Conservation (phyloP, 2,797 vertebrate species). For the Sparidentex hasta region DNA sequence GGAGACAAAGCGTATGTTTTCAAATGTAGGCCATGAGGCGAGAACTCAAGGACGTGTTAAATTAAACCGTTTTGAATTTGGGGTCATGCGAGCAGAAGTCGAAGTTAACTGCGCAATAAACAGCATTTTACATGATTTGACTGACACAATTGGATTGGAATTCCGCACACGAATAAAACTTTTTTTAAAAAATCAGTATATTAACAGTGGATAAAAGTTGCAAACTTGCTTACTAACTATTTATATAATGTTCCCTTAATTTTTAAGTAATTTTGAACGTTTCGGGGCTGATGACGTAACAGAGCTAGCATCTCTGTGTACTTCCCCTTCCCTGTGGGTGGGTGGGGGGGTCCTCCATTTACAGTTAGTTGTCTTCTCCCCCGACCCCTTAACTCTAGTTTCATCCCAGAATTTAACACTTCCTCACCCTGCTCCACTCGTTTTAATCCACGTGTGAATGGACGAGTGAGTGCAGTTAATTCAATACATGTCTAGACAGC, state of each 20-base stretch:
- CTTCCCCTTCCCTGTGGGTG: background rate
- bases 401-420: background rate
- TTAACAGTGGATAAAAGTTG: too few species aligned
- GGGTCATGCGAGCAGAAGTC: background rate
- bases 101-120: background rate
- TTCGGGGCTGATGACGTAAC: background rate
- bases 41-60: background rate
- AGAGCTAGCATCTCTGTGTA: background rate
- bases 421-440: background rate
- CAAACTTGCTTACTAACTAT: too few species aligned
- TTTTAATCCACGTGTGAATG: slow-evolving; percentile 13
- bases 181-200: too few species aligned
- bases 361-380: slow-evolving; percentile 1
- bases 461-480: background rate
- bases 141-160: background rate
- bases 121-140: background rate
- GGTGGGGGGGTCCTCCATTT: background rate
- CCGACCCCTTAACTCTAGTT: background rate
- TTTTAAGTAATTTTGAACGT: background rate
- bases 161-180: background rate
- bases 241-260: background rate
- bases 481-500: slow-evolving; percentile 58
- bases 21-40: slow-evolving; percentile 39
- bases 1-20: slow-evolving; percentile 51
- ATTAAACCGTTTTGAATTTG: background rate